Evolutionary conservation across 2,888 invertebrate genomes (phyloP), one percentile per base, ranked within the genome.

Genomic region (Spialia ferax): DNA sequence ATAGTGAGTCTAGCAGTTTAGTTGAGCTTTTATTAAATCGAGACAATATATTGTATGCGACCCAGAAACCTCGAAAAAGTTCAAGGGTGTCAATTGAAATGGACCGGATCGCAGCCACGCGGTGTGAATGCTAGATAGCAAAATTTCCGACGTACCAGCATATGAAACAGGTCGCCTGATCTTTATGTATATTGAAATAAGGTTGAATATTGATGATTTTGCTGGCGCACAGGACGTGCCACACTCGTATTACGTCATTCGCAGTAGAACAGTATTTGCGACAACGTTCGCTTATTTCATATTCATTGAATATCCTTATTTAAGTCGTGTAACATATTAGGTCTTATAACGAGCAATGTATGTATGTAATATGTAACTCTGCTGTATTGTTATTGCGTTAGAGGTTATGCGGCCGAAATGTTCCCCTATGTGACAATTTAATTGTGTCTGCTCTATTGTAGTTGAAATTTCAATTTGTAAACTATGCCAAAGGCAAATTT

Each of bases 21-120:
- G 65, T 38, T 59, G 50, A 65, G 52, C 59, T 65, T 65, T 65
- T 65, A 59, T 65, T 59, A 59, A 50, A 65, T 50, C 48, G 35
- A 35, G 57, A 48, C 50, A 23, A 54, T 45, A 50, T 64, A 54
- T 48, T 55, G 60, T 60, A 60, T 29, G 54, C 60, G 66, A 66
- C 66, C 60, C 18, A 66, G 60, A 66, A 66, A 66, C 60, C 60
- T 66, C 52, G 26, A 54, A 45, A 52, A 66, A 60, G 52, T 66
- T 60, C 66, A 66, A 66, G 66, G 66, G 66, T 66, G 42, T 65
- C 64, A 57, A 65, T 65, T 50, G 26, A 59, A 59, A 52, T 18
- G 64, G 50, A 59, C 35, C 26, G 13, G 38, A 35, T 23, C 35
- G 35, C 56, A 35, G 64, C 15, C 50, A 35, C 35, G 35, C 15